Evolutionary conservation across 2,113 vertebrate genomes (phyloP).

Genomic region (Bubo scandiacus): DNA sequence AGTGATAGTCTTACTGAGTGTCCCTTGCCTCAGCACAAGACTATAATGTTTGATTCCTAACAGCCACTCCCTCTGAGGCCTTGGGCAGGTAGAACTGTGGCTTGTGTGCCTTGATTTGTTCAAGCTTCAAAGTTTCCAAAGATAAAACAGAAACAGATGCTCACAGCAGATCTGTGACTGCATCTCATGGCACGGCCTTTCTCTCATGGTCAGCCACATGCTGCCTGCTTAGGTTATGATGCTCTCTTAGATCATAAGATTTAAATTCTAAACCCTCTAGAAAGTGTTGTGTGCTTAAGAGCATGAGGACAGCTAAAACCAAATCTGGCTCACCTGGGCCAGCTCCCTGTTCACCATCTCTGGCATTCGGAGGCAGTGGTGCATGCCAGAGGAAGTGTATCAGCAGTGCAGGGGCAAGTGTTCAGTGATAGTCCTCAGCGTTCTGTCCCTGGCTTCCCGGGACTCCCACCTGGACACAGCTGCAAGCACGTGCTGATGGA

Average conservation of each 20-base stretch:
- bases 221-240: not conserved
- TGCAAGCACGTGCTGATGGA: not conserved
- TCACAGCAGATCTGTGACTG: not conserved
- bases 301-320: not conserved
- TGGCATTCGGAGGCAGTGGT: not conserved
- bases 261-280: not conserved
- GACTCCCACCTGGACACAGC: not conserved
- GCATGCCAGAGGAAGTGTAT: rapidly evolving
- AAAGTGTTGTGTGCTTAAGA: not conserved
- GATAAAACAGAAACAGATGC: not conserved
- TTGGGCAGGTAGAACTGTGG: not conserved
- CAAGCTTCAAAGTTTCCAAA: not conserved
- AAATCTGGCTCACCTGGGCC: not conserved
- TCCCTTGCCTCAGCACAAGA: not conserved
- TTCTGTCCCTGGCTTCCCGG: not conserved
- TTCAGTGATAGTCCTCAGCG: not conserved
- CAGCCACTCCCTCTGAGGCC: not conserved
- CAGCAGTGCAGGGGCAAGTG: not conserved
- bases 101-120: not conserved
- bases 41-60: not conserved
- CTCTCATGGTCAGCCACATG: not conserved
- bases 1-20: not conserved
- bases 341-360: not conserved
- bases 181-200: not conserved
- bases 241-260: not conserved